Evolutionary conservation across 2,113 vertebrate genomes (phyloP).

Genomic region (Crotalus helleri): DNA sequence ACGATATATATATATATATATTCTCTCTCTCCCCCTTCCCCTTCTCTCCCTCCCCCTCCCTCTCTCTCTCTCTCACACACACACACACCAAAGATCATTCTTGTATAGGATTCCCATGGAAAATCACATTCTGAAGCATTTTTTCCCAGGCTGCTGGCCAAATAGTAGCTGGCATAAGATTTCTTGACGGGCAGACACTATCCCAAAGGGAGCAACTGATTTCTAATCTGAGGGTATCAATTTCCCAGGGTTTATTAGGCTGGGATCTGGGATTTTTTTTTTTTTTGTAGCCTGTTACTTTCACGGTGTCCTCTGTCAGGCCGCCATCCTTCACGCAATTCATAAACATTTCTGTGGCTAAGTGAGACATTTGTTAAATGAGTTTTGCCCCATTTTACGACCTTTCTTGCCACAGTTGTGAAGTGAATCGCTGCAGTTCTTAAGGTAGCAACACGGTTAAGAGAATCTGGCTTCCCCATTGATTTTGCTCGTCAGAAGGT

Average conservation of each 20-base stretch:
- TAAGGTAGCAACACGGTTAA: too few species aligned
- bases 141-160: background rate
- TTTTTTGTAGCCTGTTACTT: background rate
- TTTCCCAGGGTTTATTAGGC: background rate
- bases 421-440: too few species aligned
- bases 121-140: background rate
- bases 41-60: too few species aligned
- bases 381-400: too few species aligned
- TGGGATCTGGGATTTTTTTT: background rate
- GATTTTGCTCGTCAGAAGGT: too few species aligned
- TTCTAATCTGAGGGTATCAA: background rate
- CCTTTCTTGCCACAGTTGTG: too few species aligned
- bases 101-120: background rate
- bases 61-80: too few species aligned
- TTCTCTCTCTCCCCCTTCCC: too few species aligned
- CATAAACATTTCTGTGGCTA: background rate
- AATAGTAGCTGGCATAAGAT: background rate
- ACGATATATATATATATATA: background rate
- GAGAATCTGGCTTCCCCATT: too few species aligned
- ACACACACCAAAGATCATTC: background rate
- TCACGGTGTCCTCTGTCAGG: background rate
- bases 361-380: too few species aligned
- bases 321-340: background rate
- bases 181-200: background rate
- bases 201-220: background rate